Evolutionary conservation across 2,888 invertebrate genomes (phyloP).

Genomic region (Anaspis maculata): DNA sequence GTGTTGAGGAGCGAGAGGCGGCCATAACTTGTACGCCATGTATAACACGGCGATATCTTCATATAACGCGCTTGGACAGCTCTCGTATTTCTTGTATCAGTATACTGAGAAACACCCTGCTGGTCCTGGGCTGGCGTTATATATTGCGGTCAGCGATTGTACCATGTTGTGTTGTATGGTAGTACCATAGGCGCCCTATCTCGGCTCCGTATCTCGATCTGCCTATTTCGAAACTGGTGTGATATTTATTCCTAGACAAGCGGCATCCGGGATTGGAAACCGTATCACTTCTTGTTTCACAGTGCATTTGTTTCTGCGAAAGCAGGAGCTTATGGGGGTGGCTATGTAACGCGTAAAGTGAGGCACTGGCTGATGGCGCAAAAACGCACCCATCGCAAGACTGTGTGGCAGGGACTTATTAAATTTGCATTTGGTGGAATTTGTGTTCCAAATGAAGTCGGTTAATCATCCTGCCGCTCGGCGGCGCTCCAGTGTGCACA

Average conservation of each 20-base stretch:
- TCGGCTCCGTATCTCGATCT: too few relatives aligned
- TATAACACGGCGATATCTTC: slow-evolving; percentile 42
- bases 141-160: slow-evolving; percentile 37
- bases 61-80: slow-evolving; percentile 39
- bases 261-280: too few relatives aligned
- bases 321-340: too few relatives aligned
- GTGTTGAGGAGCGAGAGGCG: slow-evolving; percentile 18
- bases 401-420: too few relatives aligned
- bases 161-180: slow-evolving; percentile 36
- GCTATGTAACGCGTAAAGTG: too few relatives aligned
- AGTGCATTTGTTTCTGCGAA: too few relatives aligned
- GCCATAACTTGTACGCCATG: slow-evolving; percentile 36
- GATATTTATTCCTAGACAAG: too few relatives aligned
- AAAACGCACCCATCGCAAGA: too few relatives aligned
- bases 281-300: too few relatives aligned
- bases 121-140: slow-evolving; percentile 40
- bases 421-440: slow-evolving; percentile 44
- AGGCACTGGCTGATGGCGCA: too few relatives aligned
- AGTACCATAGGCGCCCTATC: slow-evolving; percentile 37
- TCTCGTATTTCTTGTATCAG: slow-evolving; percentile 43
- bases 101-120: slow-evolving; percentile 43
- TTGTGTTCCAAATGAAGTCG: slow-evolving; percentile 43
- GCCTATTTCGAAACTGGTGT: too few relatives aligned
- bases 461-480: slow-evolving; percentile 39
- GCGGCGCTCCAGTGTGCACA: slow-evolving; percentile 32